Evolutionary conservation across 2,797 vertebrate genomes (phyloP).

Genomic region (Aplochiton taeniatus): DNA sequence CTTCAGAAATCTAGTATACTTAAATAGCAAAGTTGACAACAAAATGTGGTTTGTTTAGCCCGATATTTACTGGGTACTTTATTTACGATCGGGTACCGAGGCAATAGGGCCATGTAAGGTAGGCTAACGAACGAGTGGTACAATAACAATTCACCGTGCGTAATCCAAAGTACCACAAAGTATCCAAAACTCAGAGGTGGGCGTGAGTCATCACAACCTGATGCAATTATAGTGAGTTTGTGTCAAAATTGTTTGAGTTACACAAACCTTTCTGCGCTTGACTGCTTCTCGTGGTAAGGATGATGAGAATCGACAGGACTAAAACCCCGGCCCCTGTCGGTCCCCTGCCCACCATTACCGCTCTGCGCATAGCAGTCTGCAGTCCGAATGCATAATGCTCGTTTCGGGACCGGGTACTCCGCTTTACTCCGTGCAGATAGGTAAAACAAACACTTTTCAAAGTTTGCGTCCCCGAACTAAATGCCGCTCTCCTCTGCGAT

Average conservation of each 20-base stretch:
- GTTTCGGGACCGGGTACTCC: conserved; percentile 59
- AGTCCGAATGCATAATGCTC: conserved; percentile 81
- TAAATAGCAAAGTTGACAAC: neutral
- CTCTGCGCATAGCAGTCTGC: conserved; percentile 80
- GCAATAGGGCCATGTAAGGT: conserved; percentile 32
- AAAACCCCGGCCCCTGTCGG: conserved; percentile 73
- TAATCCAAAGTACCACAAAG: neutral
- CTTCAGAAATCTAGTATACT: neutral
- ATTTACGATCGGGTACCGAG: conserved; percentile 11
- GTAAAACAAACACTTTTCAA: conserved; percentile 35
- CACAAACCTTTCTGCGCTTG: conserved; percentile 80
- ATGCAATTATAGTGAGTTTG: neutral
- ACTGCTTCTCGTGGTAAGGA: conserved; percentile 64
- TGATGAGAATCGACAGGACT: conserved; percentile 73
- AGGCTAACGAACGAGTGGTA: conserved; percentile 16
- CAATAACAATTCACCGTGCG: conserved; percentile 22
- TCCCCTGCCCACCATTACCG: conserved; percentile 82
- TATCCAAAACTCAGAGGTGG: conserved; percentile 31
- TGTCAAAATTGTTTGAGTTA: neutral
- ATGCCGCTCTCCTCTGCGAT: conserved; percentile 12
- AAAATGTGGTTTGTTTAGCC: neutral
- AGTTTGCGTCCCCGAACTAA: neutral
- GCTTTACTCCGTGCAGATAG: conserved; percentile 19
- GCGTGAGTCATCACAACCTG: neutral
- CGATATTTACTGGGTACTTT: neutral